A percentile compares a stretch with the other conserved stretches of the same genome.
Evolutionary conservation across 2,888 invertebrate genomes (phyloP).

Genomic region (Subacronicta megacephala): DNA sequence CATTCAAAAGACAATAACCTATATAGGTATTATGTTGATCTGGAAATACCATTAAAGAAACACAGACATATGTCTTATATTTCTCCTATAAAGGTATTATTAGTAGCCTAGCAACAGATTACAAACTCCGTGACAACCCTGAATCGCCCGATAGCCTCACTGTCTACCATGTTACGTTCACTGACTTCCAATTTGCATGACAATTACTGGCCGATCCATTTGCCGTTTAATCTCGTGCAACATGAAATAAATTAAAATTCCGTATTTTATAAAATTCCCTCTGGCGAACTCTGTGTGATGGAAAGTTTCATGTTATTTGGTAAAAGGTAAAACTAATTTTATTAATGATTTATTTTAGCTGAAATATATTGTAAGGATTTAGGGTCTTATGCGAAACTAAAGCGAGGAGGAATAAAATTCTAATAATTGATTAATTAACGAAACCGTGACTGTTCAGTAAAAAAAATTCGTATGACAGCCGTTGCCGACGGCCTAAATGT

Average conservation of each 20-base stretch:
- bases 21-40: too few species aligned
- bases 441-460: too few species aligned
- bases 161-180: conserved; percentile 20
- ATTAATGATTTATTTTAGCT: not conserved
- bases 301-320: conserved; percentile 14
- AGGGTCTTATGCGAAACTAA: too few species aligned
- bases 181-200: conserved; percentile 47
- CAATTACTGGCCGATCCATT: conserved; percentile 42
- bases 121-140: conserved; percentile 21
- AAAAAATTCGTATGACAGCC: too few species aligned
- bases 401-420: too few species aligned
- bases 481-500: too few species aligned
- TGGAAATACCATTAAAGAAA: too few species aligned
- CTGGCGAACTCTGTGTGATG: conserved; percentile 7
- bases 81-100: too few species aligned
- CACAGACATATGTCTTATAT: too few species aligned
- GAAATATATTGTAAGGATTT: too few species aligned
- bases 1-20: too few species aligned
- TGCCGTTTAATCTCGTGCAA: conserved; percentile 38
- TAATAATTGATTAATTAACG: too few species aligned
- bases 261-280: conserved; percentile 37
- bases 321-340: conserved; percentile 4
- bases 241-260: conserved; percentile 46
- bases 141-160: conserved; percentile 13
- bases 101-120: conserved; percentile 1